phyloP scores from a whole-genome alignment of 2,113 vertebrate species.

The Dipodomys merriami region DNA sequence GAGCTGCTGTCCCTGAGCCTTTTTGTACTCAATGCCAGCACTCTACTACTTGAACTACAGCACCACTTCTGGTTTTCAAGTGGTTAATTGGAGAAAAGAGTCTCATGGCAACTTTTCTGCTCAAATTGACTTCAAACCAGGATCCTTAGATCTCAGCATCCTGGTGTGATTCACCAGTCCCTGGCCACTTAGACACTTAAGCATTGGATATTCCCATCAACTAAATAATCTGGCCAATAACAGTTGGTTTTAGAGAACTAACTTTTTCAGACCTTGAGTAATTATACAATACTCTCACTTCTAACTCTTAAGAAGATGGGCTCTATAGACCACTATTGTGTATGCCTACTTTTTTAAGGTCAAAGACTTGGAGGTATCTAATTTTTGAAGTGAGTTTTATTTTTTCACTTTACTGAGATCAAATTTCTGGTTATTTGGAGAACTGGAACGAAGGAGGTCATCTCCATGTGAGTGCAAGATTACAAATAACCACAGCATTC shows the following conservation, averaged over 20 bases:
- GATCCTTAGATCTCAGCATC: too few species aligned
- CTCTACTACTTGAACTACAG: too few species aligned
- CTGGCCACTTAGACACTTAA: neutral
- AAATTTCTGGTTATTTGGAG: constrained; percentile 21
- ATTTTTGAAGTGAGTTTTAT: neutral
- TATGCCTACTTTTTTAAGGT: neutral
- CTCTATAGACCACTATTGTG: neutral
- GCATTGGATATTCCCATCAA: neutral
- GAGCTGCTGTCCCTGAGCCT: too few species aligned
- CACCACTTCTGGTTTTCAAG: too few species aligned
- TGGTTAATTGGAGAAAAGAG: too few species aligned
- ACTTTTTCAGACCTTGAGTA: neutral
- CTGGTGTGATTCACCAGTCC: too few species aligned
- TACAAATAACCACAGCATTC: neutral
- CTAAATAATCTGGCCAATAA: neutral
- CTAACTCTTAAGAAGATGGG: neutral
- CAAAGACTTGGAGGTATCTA: neutral
- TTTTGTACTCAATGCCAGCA: too few species aligned
- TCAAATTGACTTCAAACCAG: too few species aligned
- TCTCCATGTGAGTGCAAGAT: neutral
- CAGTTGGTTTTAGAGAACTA: neutral
- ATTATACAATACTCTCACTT: neutral
- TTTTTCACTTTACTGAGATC: neutral
- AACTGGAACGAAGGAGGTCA: neutral
- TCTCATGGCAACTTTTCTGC: too few species aligned